These are phyloP conservation scores for Limnodromus scolopaceus DNA, from an alignment of 2,797 vertebrate genomes.

Conservation along the genomic window DNA sequence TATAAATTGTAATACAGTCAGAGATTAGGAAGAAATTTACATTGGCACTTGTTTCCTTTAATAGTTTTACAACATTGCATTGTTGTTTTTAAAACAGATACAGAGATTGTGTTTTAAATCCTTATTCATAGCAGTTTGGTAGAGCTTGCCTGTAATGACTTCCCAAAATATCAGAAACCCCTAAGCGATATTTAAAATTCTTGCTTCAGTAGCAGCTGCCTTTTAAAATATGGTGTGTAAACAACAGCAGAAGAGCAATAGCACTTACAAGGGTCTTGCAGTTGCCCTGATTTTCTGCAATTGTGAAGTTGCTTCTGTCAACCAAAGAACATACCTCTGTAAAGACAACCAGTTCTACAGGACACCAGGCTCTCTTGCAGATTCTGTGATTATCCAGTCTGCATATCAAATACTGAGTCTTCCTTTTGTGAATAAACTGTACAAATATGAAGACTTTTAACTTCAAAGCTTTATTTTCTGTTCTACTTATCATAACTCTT, in stretches of 20 bases:
- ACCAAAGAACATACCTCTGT: neutral
- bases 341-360: neutral
- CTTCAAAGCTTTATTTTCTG: slow-evolving; percentile 53
- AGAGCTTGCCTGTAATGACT: neutral
- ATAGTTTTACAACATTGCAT: neutral
- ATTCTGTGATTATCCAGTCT: neutral
- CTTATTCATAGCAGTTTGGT: neutral
- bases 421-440: slow-evolving; percentile 5
- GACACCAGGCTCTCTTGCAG: neutral
- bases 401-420: neutral
- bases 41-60: slow-evolving; percentile 37
- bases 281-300: neutral
- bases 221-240: neutral
- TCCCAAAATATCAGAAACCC: neutral
- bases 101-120: slow-evolving; percentile 28
- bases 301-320: neutral
- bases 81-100: slow-evolving; percentile 25
- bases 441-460: slow-evolving; percentile 21
- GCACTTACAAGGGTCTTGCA: neutral
- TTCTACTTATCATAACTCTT: neutral
- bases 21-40: slow-evolving; percentile 54
- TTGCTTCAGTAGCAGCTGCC: neutral
- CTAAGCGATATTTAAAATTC: neutral
- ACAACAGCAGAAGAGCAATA: neutral
- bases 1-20: slow-evolving; percentile 41